phyloP scores from a whole-genome alignment of 2,797 vertebrate genomes.

The Anguilla pacifica region DNA sequence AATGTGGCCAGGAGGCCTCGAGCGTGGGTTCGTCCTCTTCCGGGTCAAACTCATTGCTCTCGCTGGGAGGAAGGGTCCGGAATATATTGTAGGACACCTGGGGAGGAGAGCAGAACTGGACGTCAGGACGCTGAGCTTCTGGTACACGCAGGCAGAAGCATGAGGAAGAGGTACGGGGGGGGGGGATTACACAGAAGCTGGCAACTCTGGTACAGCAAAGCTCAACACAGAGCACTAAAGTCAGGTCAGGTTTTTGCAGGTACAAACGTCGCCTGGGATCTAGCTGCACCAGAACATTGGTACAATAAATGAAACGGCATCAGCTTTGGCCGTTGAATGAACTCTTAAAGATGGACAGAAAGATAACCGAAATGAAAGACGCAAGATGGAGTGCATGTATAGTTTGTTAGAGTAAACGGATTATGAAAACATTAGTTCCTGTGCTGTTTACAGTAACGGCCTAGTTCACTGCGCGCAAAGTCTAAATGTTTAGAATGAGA shows the following conservation, averaged over 20 bases:
- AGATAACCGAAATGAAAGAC: not conserved
- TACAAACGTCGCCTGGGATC: not conserved
- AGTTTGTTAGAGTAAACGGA: not conserved
- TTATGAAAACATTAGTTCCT: not conserved
- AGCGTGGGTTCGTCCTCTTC: slow-evolving; percentile 84
- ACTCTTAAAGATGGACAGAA: not conserved
- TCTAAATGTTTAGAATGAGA: not conserved
- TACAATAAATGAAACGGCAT: not conserved
- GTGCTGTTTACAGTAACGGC: not conserved
- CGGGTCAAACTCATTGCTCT: slow-evolving; percentile 84
- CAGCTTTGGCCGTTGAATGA: not conserved
- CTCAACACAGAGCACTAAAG: not conserved
- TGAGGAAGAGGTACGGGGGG: not conserved
- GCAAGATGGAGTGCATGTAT: not conserved
- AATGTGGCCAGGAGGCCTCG: slow-evolving; percentile 82
- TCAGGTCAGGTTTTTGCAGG: not conserved
- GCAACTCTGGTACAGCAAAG: not conserved
- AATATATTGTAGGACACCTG: slow-evolving; percentile 87
- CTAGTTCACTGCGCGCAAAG: not conserved
- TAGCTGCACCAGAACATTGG: not conserved
- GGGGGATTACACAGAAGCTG: not conserved
- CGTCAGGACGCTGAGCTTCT: not conserved
- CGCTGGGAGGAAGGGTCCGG: slow-evolving; percentile 83
- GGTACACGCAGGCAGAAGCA: not conserved
- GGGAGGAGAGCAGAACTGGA: slow-evolving; percentile 49